phyloP scores from a whole-genome alignment of 2,888 invertebrate species.

The Eulithis testata region DNA sequence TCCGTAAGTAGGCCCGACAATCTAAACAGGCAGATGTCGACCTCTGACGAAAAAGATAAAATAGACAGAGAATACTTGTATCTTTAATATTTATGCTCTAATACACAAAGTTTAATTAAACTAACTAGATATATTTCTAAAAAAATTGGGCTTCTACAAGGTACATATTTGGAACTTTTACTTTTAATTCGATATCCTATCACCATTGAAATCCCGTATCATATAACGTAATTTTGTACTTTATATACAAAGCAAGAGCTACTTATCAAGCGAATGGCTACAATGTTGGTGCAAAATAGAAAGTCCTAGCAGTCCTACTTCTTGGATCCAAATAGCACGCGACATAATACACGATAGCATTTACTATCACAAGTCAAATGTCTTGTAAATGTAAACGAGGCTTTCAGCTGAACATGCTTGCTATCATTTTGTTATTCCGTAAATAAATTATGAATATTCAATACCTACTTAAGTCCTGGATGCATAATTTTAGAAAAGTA shows the following conservation, averaged over 20 bases:
- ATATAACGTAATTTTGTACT: conserved; percentile 28
- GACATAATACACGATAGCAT: conserved; percentile 46
- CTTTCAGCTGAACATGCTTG: conserved; percentile 35
- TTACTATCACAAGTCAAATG: conserved; percentile 49
- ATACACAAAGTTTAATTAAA: too few species aligned
- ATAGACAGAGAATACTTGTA: conserved; percentile 14
- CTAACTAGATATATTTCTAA: too few species aligned
- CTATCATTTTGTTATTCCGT: conserved; percentile 30
- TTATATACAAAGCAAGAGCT: neutral
- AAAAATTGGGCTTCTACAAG: neutral
- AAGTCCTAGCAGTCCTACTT: conserved; percentile 49
- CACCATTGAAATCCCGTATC: conserved; percentile 24
- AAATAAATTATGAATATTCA: conserved; percentile 9
- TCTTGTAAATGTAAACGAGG: conserved; percentile 45
- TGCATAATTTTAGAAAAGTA: too few species aligned
- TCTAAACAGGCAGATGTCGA: conserved; percentile 41
- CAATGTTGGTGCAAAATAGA: conserved; percentile 47
- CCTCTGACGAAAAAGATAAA: conserved; percentile 39
- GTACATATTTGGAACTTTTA: conserved; percentile 8
- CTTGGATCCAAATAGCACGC: conserved; percentile 43
- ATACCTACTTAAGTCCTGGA: too few species aligned
- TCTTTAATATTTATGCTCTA: too few species aligned
- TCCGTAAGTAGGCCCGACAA: conserved; percentile 38
- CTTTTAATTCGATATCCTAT: conserved; percentile 24
- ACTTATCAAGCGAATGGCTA: conserved; percentile 37